phyloP scores from a whole-genome alignment of 2,797 vertebrate genomes.

The Chromis chromis region DNA sequence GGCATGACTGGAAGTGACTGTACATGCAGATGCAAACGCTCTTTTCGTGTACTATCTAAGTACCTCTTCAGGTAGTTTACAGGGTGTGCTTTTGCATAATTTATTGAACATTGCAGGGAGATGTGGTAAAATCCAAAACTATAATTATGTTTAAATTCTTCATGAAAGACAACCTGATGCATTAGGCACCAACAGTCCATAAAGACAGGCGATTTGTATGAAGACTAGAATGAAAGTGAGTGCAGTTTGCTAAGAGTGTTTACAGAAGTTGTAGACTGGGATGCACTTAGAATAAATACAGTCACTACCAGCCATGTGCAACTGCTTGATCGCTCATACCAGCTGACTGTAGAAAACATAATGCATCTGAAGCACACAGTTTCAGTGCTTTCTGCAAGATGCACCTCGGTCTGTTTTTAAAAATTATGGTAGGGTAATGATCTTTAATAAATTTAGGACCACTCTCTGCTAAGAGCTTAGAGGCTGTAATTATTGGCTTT shows the following conservation, averaged over 20 bases:
- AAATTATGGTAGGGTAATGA: background rate
- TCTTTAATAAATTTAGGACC: background rate
- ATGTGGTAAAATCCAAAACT: background rate
- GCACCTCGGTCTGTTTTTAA: background rate
- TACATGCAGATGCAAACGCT: background rate
- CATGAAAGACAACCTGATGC: background rate
- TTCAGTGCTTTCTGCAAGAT: background rate
- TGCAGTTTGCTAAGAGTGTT: background rate
- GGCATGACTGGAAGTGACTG: background rate
- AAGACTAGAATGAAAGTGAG: background rate
- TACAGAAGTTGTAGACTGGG: background rate
- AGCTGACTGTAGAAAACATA: constrained; percentile 9
- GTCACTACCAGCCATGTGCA: constrained; percentile 7
- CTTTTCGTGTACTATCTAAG: background rate
- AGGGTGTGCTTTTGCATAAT: constrained; percentile 17
- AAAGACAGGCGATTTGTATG: background rate
- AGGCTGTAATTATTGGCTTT: background rate
- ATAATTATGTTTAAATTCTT: background rate
- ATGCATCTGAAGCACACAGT: background rate
- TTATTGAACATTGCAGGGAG: constrained; percentile 15
- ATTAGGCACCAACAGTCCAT: background rate
- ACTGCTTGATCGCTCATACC: background rate
- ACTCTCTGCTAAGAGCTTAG: background rate
- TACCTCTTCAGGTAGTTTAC: background rate
- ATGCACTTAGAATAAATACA: background rate